Conservation (phyloP, 2,797 vertebrate species). For the Tamandua tetradactyla region DNA sequence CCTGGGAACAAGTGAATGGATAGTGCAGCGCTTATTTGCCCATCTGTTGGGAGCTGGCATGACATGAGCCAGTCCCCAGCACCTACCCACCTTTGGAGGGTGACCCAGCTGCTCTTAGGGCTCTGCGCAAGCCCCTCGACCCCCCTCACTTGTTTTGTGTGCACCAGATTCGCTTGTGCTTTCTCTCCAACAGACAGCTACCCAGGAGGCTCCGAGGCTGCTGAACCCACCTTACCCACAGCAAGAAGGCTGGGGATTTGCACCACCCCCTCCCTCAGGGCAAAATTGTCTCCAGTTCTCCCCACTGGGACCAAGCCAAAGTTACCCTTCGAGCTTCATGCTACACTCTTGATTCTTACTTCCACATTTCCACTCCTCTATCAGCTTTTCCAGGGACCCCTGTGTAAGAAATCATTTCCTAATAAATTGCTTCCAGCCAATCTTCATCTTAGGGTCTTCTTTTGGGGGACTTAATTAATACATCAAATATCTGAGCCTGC, state of each 20-base stretch:
- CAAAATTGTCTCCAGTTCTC: not conserved
- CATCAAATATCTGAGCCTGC: not conserved
- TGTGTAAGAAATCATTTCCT: not conserved
- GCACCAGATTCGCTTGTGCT: rapidly evolving
- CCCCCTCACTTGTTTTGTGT: not conserved
- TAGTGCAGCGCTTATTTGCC: no score
- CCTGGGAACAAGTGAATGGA: not conserved
- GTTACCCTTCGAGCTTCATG: rapidly evolving
- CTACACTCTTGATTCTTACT: not conserved
- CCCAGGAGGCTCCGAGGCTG: not conserved
- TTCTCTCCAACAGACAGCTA: not conserved
- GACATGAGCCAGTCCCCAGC: not conserved
- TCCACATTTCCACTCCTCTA: not conserved
- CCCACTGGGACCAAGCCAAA: not conserved
- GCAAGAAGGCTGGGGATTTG: not conserved
- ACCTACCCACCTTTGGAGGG: not conserved
- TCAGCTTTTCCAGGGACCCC: not conserved
- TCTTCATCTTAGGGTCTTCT: not conserved
- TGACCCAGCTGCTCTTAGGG: not conserved
- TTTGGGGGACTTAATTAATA: not conserved
- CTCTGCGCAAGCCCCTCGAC: rapidly evolving
- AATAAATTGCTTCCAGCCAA: not conserved
- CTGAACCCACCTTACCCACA: not conserved
- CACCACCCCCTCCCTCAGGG: not conserved
- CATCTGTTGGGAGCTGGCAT: not conserved